Conservation (phyloP, 2,113 vertebrate species). For the Crotalus viridis region DNA sequence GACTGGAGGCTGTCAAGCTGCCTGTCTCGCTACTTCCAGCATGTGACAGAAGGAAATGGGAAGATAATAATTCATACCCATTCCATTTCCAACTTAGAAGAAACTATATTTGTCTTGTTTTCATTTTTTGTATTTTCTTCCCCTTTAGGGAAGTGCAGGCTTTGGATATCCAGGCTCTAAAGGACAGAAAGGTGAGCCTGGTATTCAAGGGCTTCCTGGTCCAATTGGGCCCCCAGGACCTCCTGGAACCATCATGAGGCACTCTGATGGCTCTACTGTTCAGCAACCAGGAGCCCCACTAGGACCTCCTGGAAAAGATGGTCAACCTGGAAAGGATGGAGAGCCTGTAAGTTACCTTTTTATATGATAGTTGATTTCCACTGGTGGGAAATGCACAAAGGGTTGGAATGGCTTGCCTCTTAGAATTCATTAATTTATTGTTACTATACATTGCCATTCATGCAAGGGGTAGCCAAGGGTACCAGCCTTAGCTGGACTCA, state of each 20-base stretch:
- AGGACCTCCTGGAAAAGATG: conserved; percentile 71
- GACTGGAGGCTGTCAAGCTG: not conserved
- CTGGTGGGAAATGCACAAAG: not conserved
- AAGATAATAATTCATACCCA: not conserved
- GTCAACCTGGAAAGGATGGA: conserved; percentile 78
- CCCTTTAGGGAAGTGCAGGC: conserved; percentile 77
- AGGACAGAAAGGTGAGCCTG: conserved; percentile 83
- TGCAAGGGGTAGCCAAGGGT: not conserved
- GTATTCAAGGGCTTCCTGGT: conserved; percentile 68
- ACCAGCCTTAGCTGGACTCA: not conserved
- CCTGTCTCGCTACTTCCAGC: not conserved
- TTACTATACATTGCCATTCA: not conserved
- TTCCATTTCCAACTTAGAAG: not conserved
- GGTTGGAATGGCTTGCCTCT: not conserved
- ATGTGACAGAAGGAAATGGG: not conserved
- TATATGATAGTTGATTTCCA: not conserved
- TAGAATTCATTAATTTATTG: not conserved
- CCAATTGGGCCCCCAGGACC: conserved; percentile 71
- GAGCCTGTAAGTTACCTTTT: conserved; percentile 77
- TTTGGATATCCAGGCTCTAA: conserved; percentile 81
- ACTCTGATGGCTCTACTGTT: conserved; percentile 42
- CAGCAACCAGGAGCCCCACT: conserved; percentile 73
- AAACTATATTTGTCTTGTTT: not conserved
- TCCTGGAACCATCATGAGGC: conserved; percentile 25
- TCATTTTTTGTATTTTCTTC: not conserved